Evolutionary conservation across 1,140 invertebrate genomes (phyloP).

Genomic region (Lordiphosa mommai): DNA sequence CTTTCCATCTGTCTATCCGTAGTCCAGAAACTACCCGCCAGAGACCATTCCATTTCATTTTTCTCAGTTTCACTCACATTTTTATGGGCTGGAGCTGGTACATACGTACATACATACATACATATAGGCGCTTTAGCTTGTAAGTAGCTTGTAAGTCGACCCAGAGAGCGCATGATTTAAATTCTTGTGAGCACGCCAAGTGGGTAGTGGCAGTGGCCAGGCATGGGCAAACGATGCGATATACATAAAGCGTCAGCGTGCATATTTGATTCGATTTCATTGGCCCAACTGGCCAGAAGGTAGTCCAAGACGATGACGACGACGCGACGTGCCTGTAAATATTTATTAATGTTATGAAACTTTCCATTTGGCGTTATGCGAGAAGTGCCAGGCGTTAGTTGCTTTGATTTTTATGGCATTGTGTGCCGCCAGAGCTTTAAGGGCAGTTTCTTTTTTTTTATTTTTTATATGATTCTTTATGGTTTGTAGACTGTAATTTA

Average conservation of each 20-base stretch:
- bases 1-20: slow-evolving; percentile 57
- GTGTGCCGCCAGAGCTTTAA: not conserved
- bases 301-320: slow-evolving; percentile 16
- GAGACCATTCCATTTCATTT: slow-evolving; percentile 59
- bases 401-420: slow-evolving; percentile 65
- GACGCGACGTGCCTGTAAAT: slow-evolving; percentile 75
- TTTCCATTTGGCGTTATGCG: slow-evolving; percentile 44
- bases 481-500: too few species aligned
- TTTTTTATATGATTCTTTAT: not conserved
- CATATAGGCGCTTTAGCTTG: slow-evolving; percentile 73
- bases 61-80: slow-evolving; percentile 30
- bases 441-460: not conserved
- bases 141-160: slow-evolving; percentile 70
- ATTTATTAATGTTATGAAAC: slow-evolving; percentile 68
- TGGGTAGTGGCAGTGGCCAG: slow-evolving; percentile 2
- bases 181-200: slow-evolving; percentile 67
- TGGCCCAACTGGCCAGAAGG: slow-evolving; percentile 30
- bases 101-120: slow-evolving; percentile 18
- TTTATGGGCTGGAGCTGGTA: slow-evolving; percentile 33
- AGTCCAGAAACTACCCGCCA: slow-evolving; percentile 62
- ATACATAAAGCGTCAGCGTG: slow-evolving; percentile 59
- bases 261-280: slow-evolving; percentile 78
- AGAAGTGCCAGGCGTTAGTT: slow-evolving; percentile 29
- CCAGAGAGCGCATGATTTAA: slow-evolving; percentile 58
- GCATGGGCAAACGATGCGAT: slow-evolving; percentile 12